Base-by-base conservation (phyloP, 2,113 vertebrate species). In the Ia io region DNA sequence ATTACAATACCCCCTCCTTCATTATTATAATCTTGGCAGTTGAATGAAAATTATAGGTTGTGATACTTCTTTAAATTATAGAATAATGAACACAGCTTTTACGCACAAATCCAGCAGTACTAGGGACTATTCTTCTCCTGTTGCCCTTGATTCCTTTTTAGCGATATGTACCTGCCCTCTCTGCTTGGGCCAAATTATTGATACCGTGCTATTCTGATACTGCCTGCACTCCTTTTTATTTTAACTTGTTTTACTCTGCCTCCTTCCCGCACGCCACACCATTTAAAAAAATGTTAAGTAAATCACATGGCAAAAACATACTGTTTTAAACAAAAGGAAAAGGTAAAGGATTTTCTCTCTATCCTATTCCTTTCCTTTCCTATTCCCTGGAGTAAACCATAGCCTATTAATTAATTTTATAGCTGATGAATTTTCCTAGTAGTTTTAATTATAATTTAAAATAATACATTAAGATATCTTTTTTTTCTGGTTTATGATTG, bases 391-490 rank as follows among this genome's bases (percentile, higher is more conserved):
- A 49, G 44, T 94, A 94, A 87, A 74, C n/a, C 2, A n/a, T 6
- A 82, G 53, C 53, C 42, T 61, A 80, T 61, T 82, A 61, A 42
- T 82, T 59, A 80, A 28, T 71, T 78, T 53, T 40, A 61, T 0
- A 74, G 61, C 22, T 71, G 82, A 44, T 25, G 77, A 65, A 9
- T 25, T 94, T 78, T 61, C 10, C 53, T 44, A 53, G 18, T 87
- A 77, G 42, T 76, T 77, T 23, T 71, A 61, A 82, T 67, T 93
- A 37, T 74, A 85, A 67, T 87, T 93, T 95, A 86, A 63, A 92
- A 30, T 84, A 42, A 61, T 61, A 37, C 6, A n/a, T 28, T 71
- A n/a, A 73, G 71, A 84, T 93, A 56, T 25, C 25, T 67, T 79
- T 28, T 28, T 84, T 84, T 90, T 92, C 61, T 94, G 5, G 59